A percentile compares a stretch with the other conserved stretches of the same genome.
Conservation (phyloP, 2,888 invertebrate species). For the Lomographa bimaculata region DNA sequence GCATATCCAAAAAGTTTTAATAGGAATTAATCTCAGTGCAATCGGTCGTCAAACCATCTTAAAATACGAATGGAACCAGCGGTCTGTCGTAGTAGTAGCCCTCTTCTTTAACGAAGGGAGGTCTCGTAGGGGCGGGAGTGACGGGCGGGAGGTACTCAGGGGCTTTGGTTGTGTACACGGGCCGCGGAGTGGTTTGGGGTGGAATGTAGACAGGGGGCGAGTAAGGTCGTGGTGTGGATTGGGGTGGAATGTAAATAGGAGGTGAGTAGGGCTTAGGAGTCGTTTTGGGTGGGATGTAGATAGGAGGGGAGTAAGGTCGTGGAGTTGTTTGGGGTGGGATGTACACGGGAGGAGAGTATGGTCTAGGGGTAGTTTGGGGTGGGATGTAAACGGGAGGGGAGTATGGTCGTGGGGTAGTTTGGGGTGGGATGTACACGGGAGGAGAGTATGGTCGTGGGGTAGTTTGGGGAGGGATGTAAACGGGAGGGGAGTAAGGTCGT, state of each 20-base stretch:
- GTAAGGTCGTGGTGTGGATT: slow-evolving; percentile 25
- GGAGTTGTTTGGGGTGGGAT: slow-evolving; percentile 26
- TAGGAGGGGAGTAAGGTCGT: slow-evolving; percentile 27
- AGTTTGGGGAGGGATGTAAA: slow-evolving; percentile 36
- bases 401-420: slow-evolving; percentile 31
- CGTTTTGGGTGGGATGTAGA: slow-evolving; percentile 34
- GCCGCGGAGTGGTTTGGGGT: slow-evolving; percentile 30
- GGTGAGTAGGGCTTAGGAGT: slow-evolving; percentile 28
- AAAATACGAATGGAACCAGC: slow-evolving; percentile 69
- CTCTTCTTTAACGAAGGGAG: slow-evolving; percentile 63
- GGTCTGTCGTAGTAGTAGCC: slow-evolving; percentile 77
- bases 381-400: slow-evolving; percentile 37
- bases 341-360: slow-evolving; percentile 24
- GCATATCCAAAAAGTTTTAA: slow-evolving; percentile 2
- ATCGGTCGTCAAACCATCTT: slow-evolving; percentile 40
- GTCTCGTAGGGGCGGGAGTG: slow-evolving; percentile 56
- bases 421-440: slow-evolving; percentile 35
- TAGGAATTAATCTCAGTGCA: slow-evolving; percentile 2
- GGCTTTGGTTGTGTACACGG: slow-evolving; percentile 32
- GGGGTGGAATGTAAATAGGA: slow-evolving; percentile 36
- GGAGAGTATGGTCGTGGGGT: slow-evolving; percentile 22
- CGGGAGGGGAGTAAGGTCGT: slow-evolving; percentile 25
- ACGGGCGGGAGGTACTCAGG: slow-evolving; percentile 42
- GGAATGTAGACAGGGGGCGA: slow-evolving; percentile 3
- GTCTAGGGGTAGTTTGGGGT: slow-evolving; percentile 31